phyloP scores from a whole-genome alignment of 2,888 invertebrate species.

The Amiota communis region DNA sequence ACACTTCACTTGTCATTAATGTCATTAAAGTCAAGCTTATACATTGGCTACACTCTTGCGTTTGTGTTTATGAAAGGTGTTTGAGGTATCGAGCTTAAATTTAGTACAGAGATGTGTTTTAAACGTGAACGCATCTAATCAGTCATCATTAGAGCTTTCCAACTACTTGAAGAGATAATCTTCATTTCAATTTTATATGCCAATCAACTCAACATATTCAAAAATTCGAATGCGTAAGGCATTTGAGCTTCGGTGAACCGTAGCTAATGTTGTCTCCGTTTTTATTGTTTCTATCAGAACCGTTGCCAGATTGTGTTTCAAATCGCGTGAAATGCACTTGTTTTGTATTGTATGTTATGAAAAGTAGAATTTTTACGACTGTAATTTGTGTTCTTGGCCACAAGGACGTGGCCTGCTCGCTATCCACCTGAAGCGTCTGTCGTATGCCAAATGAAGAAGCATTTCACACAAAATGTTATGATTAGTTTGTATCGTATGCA shows the following conservation, averaged over 20 bases:
- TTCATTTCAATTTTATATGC: no score
- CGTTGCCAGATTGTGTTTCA: background rate
- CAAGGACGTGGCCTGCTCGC: background rate
- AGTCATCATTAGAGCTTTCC: no score
- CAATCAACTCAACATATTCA: no score
- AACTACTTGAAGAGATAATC: no score
- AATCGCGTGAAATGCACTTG: constrained; percentile 23
- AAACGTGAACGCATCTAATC: no score
- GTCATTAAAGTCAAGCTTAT: no score
- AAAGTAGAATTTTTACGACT: constrained; percentile 9
- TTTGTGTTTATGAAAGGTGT: no score
- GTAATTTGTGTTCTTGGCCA: constrained; percentile 18
- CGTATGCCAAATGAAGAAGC: background rate
- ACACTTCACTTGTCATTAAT: no score
- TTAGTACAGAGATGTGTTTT: no score
- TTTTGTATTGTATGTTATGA: constrained; percentile 6
- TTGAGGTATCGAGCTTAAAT: no score
- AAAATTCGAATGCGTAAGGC: background rate
- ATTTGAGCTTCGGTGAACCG: background rate
- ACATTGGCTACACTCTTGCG: no score
- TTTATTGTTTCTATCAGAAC: background rate
- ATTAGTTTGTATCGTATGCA: constrained; percentile 11
- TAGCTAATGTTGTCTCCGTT: background rate
- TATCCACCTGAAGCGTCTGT: background rate
- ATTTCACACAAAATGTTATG: constrained; percentile 6